Base-by-base conservation (phyloP, 92 coral and sea anemone species). In the Palythoa grandiflora region DNA sequence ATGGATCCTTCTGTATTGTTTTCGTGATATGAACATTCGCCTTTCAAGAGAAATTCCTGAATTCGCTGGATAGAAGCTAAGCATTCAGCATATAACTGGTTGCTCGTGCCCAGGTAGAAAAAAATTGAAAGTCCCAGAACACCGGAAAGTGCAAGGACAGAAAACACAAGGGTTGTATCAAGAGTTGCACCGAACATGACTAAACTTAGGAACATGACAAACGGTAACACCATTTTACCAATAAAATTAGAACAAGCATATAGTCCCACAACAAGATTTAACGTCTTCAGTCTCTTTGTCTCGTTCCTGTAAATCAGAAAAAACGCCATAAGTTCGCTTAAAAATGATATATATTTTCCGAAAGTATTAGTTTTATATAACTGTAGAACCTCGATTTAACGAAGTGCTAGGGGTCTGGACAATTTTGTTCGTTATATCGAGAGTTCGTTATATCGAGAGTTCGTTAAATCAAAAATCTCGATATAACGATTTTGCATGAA, bases 1-100 rank as follows among this genome's bases (percentile, higher is more conserved):
- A 15, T 68, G 39, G 39, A 68, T 20, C 20, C 11, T 35, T 35
- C 20, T 19, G 38, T n/a, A 5, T 68, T 9, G 20, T 20, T 8
- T 35, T 12, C 17, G 10, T 3, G 48, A 9, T 9, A 14, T 72
- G 38, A 72, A 37, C 10, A 10, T 72, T 72, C 77, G 12, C 1
- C 52, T 72, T 72, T 8, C 51, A 39, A 37, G 1, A 72, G 48
- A 72, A 72, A 72, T 9, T 38, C 51, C 50, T 72, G 19, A 72
- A 72, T 38, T 72, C 77, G 48, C 7, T 12, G 5, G 48, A 72
- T n/a, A 72, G 77, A 72, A 14, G 77, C 35, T 19, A 37, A 72
- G 17, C 77, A 72, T 72, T 72, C 77, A 38, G 77, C 77, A 39
- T 37, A 72, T 35, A 37, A 3, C 51, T 72, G 77, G 8, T 37